Base-by-base conservation (phyloP, 2,888 invertebrate species). In the Blastobasis adustella region DNA sequence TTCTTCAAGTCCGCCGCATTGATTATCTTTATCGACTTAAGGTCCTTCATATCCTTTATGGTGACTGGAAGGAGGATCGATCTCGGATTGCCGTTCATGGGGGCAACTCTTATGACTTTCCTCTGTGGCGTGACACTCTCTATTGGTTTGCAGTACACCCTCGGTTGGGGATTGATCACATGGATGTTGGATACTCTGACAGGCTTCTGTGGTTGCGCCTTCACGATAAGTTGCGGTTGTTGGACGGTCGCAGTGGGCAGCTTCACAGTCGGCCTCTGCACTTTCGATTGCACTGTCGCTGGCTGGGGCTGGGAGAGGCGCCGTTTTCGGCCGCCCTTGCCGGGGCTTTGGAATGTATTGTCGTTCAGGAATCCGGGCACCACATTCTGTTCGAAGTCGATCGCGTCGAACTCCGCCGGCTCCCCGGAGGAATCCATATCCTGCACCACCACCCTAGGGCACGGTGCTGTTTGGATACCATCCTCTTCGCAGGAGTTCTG, bases 41-140 rank as follows among this genome's bases (percentile, higher is more conserved):
- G 89, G 69, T 93, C 93, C 74, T 93, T 93, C 80, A 93, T 92
- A 54, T 92, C 91, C 62, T 92, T 92, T 47, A 92, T 79, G 41
- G 91, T 93, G 5, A 94, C 91, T 0, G 94, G 94, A 36, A 95
- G 82, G 10, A 94, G 81, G 55, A 95, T 92, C 0, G 94, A 93
- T 10, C 93, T 82, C 5, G 91, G 89, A 65, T 90, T 90, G 4
- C 89, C 88, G 1, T 82, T 80, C 81, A 89, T 82, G 0, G 89
- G 88, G 0, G 89, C 83, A 0, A 86, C 87, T 40, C 87, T 62
- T 8, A 88, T 85, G 5, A 85, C 83, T 54, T 86, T 73, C 5
- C 87, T 58, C 49, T 86, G 88, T 0, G 86, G 86, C 1, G 84
- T 82, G 6, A 83, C 84, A 0, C 77, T 69, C 58, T 88, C 87